These are phyloP conservation scores for Dreissena rostriformis DNA, from an alignment of 1,140 invertebrate species.

Conservation along the genomic window DNA sequence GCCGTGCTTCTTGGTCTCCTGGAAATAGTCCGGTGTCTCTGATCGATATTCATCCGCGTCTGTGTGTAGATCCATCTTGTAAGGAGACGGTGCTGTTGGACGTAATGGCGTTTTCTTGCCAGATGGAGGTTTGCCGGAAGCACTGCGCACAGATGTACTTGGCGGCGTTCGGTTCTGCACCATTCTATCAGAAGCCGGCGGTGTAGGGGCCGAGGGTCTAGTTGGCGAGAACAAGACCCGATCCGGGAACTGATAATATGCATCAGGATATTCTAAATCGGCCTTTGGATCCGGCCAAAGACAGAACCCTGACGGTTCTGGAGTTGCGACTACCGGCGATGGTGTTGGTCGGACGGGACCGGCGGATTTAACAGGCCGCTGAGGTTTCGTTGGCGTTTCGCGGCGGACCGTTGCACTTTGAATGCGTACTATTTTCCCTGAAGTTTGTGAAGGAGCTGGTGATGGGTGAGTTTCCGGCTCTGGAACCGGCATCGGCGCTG, in stretches of 20 bases:
- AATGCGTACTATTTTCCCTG: slow-evolving; percentile 34
- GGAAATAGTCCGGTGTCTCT: slow-evolving; percentile 64
- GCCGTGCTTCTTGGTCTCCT: slow-evolving; percentile 71
- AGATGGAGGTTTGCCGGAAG: slow-evolving; percentile 25
- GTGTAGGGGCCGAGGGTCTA: slow-evolving; percentile 17
- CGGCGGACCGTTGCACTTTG: slow-evolving; percentile 38
- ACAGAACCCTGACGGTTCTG: not conserved
- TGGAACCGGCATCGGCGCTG: slow-evolving; percentile 9
- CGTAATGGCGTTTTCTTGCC: slow-evolving; percentile 38
- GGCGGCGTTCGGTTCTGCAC: not conserved
- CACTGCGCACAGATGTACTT: slow-evolving; percentile 3
- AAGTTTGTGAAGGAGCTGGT: slow-evolving; percentile 9
- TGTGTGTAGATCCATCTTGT: slow-evolving; percentile 45
- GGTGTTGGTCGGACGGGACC: slow-evolving; percentile 47
- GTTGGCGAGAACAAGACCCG: slow-evolving; percentile 12
- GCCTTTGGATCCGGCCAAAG: slow-evolving; percentile 28
- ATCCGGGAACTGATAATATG: not conserved
- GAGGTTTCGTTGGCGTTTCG: slow-evolving; percentile 18
- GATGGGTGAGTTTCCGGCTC: not conserved
- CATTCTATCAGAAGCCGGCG: slow-evolving; percentile 5
- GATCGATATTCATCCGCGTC: slow-evolving; percentile 27
- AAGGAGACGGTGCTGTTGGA: slow-evolving; percentile 46
- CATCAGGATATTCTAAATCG: not conserved
- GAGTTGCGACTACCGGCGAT: slow-evolving; percentile 7
- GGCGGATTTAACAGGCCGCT: slow-evolving; percentile 40